phyloP scores from a whole-genome alignment of 1,140 invertebrate species.

The Camponotus vicinus region DNA sequence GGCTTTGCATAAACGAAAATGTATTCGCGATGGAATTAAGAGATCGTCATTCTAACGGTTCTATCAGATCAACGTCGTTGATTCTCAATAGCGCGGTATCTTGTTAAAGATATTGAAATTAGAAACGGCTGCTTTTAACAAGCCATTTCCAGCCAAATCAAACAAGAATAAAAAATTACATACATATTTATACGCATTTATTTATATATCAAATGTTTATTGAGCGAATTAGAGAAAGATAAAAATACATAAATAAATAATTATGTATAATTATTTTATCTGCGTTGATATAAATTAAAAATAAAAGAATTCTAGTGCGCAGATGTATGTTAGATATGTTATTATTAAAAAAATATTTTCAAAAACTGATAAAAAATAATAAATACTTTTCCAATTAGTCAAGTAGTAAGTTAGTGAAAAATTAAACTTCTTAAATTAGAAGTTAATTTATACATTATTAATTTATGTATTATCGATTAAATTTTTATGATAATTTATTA shows the following conservation, averaged over 20 bases:
- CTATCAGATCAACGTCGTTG: background rate
- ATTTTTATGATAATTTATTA: too few relatives aligned
- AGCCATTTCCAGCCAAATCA: background rate
- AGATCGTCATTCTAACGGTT: background rate
- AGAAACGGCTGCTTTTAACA: background rate
- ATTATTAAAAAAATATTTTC: background rate
- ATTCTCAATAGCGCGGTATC: background rate
- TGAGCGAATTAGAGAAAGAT: background rate
- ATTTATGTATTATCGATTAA: too few relatives aligned
- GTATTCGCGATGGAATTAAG: conserved; percentile 18
- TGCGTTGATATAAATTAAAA: background rate
- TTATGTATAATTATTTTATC: background rate
- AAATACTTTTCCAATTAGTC: background rate
- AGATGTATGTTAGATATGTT: background rate
- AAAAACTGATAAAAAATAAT: too few relatives aligned
- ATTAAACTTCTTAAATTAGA: background rate
- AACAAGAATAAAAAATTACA: background rate
- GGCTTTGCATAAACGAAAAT: conserved; percentile 21
- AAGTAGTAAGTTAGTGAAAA: background rate
- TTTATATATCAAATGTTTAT: background rate
- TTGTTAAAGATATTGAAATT: background rate
- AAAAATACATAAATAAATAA: background rate
- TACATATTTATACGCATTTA: background rate
- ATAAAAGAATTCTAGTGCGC: background rate
- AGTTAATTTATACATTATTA: background rate